A percentile compares a stretch with the other conserved stretches of the same genome.
phyloP scores from a whole-genome alignment of 2,113 vertebrate species.

The Otolemur garnettii region DNA sequence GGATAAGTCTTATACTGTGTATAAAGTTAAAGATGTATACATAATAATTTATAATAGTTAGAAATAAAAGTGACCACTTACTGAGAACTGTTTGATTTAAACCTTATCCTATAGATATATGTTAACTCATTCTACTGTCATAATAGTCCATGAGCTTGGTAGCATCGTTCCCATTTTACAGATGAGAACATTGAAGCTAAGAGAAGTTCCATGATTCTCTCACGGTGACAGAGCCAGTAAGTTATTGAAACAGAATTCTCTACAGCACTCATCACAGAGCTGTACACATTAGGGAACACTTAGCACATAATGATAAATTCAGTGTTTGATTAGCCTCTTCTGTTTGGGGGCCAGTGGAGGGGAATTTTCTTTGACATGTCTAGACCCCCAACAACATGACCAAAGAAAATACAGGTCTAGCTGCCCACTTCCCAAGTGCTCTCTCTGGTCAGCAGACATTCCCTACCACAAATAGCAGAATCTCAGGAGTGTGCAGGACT shows the following conservation, averaged over 20 bases:
- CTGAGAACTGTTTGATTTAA: background rate
- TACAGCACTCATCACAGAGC: background rate
- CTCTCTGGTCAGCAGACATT: background rate
- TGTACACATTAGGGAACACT: background rate
- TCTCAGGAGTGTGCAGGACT: background rate
- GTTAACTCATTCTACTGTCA: background rate
- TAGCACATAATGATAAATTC: background rate
- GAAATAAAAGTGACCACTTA: background rate
- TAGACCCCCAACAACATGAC: background rate
- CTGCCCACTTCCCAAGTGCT: background rate
- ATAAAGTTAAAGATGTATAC: background rate
- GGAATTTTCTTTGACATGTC: background rate
- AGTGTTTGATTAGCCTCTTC: background rate
- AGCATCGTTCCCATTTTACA: background rate
- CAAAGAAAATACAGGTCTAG: background rate
- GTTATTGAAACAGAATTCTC: background rate
- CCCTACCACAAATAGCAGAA: background rate
- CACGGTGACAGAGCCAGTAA: background rate
- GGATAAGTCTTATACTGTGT: background rate
- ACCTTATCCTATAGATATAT: background rate
- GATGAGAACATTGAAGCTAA: too few relatives aligned
- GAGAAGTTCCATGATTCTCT: background rate
- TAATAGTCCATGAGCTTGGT: background rate
- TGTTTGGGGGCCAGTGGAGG: background rate
- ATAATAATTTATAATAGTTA: background rate